Evolutionary conservation across 2,113 vertebrate genomes (phyloP).

Genomic region (Cyprinodon tularosa): DNA sequence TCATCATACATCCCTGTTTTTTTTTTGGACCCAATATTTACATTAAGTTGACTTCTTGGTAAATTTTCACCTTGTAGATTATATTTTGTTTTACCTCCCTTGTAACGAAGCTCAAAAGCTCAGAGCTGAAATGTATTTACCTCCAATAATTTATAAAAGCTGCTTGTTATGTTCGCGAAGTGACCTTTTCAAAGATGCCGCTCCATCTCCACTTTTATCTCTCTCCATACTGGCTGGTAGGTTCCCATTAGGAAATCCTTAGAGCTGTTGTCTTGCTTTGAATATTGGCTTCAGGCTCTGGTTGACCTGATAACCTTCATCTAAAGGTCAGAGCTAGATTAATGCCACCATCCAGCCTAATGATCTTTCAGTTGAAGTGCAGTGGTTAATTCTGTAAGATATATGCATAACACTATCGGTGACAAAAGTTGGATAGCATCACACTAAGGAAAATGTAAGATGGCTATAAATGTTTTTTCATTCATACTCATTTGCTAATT

Average conservation of each 20-base stretch:
- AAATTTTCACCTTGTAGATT: background rate
- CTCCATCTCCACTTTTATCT: background rate
- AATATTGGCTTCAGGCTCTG: constrained; percentile 2
- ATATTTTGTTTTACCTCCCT: background rate
- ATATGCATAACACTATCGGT: background rate
- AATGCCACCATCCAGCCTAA: background rate
- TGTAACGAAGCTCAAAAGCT: background rate
- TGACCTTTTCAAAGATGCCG: background rate
- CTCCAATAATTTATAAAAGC: background rate
- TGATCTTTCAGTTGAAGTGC: constrained; percentile 9
- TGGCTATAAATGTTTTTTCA: background rate
- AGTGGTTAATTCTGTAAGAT: background rate
- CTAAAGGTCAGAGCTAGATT: constrained; percentile 32
- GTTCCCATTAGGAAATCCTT: background rate
- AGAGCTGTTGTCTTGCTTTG: background rate
- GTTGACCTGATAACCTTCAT: constrained; percentile 33
- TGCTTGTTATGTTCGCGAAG: background rate
- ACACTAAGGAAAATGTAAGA: too few species aligned
- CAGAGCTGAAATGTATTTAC: background rate
- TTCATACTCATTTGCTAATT: too few species aligned
- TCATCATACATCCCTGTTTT: too few species aligned
- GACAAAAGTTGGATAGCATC: too few species aligned
- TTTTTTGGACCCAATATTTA: too few species aligned
- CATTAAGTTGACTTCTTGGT: too few species aligned
- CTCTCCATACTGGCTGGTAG: too few species aligned